Percentiles rank a stretch among this genome's conserved stretches.
phyloP scores from a whole-genome alignment of 2,888 invertebrate species.

The Callinectes sapidus region DNA sequence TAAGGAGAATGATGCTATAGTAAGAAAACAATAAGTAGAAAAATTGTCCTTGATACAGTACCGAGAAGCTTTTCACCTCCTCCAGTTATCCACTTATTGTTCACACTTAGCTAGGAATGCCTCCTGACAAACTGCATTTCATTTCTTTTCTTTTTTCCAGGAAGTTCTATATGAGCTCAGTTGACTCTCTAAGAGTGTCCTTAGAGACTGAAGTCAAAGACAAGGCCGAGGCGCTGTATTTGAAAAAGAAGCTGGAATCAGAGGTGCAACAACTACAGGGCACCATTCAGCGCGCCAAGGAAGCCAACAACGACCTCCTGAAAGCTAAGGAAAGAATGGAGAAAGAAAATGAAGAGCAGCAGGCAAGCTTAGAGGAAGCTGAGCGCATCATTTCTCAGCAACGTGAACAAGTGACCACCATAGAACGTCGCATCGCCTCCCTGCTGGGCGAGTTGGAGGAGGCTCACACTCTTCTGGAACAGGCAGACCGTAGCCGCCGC shows the following conservation, averaged over 20 bases:
- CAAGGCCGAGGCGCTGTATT: conserved; percentile 62
- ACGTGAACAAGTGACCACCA: conserved; percentile 74
- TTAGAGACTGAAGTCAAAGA: conserved; percentile 65
- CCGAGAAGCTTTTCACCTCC: not conserved
- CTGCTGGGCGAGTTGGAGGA: conserved; percentile 77
- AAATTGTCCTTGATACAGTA: not conserved
- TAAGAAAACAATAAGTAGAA: not conserved
- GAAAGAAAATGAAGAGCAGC: conserved; percentile 49
- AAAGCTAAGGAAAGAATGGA: conserved; percentile 62
- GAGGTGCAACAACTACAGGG: conserved; percentile 67
- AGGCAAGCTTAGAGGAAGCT: conserved; percentile 46
- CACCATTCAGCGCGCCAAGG: conserved; percentile 64
- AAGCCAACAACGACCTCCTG: conserved; percentile 63
- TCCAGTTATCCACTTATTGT: not conserved
- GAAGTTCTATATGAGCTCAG: conserved; percentile 56
- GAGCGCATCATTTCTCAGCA: conserved; percentile 49
- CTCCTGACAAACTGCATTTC: not conserved
- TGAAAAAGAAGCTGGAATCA: conserved; percentile 69
- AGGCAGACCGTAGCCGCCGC: conserved; percentile 62
- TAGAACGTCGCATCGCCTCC: conserved; percentile 78
- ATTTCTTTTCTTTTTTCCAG: conserved; percentile 12
- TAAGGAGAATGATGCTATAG: not conserved
- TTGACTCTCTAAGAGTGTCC: conserved; percentile 63
- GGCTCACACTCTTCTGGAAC: conserved; percentile 77
- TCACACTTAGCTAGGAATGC: not conserved